Percentiles rank a stretch among this genome's conserved stretches.
phyloP scores from a whole-genome alignment of 2,797 vertebrate species.

The Ambastaia sidthimunki region DNA sequence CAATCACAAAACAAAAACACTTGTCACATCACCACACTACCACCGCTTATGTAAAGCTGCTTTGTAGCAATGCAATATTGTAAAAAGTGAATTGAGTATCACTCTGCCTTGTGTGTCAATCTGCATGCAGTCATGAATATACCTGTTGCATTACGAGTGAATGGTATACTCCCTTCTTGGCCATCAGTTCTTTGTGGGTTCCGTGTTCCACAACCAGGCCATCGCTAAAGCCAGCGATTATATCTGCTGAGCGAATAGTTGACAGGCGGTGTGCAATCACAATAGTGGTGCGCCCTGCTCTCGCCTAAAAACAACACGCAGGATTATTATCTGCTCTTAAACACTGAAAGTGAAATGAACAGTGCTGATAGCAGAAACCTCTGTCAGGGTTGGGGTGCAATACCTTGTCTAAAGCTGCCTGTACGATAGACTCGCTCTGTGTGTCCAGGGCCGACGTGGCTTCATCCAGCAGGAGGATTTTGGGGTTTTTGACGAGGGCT shows the following conservation, averaged over 20 bases:
- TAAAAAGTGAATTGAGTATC: too few relatives aligned
- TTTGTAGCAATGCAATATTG: too few relatives aligned
- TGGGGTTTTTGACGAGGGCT: conserved; percentile 77
- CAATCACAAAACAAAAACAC: too few relatives aligned
- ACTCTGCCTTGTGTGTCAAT: too few relatives aligned
- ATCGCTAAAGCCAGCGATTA: conserved; percentile 77
- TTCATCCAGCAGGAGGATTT: conserved; percentile 79
- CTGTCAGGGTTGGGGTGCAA: neutral
- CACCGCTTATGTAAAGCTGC: too few relatives aligned
- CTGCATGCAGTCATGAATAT: neutral
- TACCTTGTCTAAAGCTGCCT: conserved; percentile 78
- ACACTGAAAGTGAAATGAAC: too few relatives aligned
- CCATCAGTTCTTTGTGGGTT: conserved; percentile 77
- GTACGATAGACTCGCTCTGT: conserved; percentile 78
- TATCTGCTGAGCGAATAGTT: conserved; percentile 77
- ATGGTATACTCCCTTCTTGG: conserved; percentile 77
- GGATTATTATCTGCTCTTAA: neutral
- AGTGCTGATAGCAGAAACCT: too few relatives aligned
- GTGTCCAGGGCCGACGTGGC: conserved; percentile 79
- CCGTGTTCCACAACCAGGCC: conserved; percentile 76
- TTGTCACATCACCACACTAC: neutral
- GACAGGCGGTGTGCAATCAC: conserved; percentile 81
- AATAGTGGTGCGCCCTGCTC: conserved; percentile 79
- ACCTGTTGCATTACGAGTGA: conserved; percentile 80
- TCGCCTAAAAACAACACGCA: conserved; percentile 66